Conservation (phyloP, 2,113 vertebrate genomes). For the Cromileptes altivelis region DNA sequence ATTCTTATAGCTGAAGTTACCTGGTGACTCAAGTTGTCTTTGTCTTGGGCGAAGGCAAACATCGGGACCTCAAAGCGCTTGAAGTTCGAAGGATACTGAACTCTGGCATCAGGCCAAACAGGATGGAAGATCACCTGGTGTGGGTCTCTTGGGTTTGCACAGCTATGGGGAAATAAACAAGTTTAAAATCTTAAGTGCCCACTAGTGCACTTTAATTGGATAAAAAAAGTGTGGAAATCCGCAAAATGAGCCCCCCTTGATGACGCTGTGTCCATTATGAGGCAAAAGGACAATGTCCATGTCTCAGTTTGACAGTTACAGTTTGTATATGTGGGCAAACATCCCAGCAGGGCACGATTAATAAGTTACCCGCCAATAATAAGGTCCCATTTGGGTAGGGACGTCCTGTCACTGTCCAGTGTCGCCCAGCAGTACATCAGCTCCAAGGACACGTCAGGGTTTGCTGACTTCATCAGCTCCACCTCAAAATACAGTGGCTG, state of each 20-base stretch:
- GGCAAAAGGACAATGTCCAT: no score
- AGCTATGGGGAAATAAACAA: slow-evolving; percentile 54
- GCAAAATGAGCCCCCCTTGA: background rate
- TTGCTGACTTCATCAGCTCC: slow-evolving; percentile 60
- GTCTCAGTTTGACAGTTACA: background rate
- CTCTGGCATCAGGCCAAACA: slow-evolving; percentile 65
- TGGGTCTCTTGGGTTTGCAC: slow-evolving; percentile 68
- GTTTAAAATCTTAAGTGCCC: no score
- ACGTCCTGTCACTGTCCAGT: slow-evolving; percentile 32
- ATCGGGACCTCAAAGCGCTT: slow-evolving; percentile 83
- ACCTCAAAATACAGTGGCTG: slow-evolving; percentile 83
- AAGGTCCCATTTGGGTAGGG: slow-evolving; percentile 79
- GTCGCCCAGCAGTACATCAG: slow-evolving; percentile 85
- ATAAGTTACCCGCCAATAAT: slow-evolving; percentile 77
- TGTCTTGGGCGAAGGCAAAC: slow-evolving; percentile 75
- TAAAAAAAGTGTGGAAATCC: background rate
- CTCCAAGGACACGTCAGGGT: slow-evolving; percentile 69
- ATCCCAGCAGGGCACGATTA: background rate
- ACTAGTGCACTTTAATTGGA: background rate
- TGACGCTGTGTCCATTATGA: background rate
- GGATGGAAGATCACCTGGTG: slow-evolving; percentile 72
- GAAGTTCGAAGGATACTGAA: slow-evolving; percentile 71
- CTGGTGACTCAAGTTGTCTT: slow-evolving; percentile 50
- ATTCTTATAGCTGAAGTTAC: slow-evolving; percentile 43
- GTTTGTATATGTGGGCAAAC: background rate